These are phyloP conservation scores for Xenops minutus DNA, from an alignment of 2,797 vertebrate species.

Conservation along the genomic window DNA sequence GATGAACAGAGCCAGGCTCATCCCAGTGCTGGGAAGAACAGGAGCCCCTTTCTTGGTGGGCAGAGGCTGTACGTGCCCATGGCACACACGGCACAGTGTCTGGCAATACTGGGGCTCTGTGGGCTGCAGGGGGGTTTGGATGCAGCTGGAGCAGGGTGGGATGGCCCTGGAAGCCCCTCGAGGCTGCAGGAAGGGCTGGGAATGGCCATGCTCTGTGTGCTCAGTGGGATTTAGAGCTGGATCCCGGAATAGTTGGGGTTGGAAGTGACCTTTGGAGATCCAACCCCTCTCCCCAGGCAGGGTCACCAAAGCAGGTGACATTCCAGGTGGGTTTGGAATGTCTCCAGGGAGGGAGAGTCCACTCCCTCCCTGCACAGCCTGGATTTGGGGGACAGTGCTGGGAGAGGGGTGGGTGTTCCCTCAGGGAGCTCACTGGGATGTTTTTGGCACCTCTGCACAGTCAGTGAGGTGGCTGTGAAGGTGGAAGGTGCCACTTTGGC, in stretches of 20 bases:
- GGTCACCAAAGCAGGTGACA: neutral
- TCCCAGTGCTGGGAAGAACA: neutral
- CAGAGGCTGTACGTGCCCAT: accelerated
- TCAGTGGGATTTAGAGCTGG: accelerated
- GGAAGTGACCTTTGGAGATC: accelerated
- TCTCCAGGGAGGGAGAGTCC: neutral
- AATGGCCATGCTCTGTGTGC: neutral
- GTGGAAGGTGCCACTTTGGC: neutral
- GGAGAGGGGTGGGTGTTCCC: neutral
- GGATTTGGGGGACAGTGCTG: accelerated
- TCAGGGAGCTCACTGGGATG: accelerated
- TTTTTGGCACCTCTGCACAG: neutral
- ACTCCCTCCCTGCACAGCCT: accelerated
- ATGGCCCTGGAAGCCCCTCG: neutral
- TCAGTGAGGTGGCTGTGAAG: neutral
- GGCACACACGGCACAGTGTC: neutral
- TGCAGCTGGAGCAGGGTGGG: constrained; percentile 2
- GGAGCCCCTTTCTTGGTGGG: neutral
- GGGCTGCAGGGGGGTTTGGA: neutral
- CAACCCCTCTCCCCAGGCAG: neutral
- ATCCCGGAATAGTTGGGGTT: accelerated
- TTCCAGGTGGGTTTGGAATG: neutral
- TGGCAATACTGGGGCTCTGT: neutral
- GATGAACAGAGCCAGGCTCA: neutral
- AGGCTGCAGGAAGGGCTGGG: neutral